Conservation (phyloP, 2,888 invertebrate species). For the Eudasyphora cyanicolor region DNA sequence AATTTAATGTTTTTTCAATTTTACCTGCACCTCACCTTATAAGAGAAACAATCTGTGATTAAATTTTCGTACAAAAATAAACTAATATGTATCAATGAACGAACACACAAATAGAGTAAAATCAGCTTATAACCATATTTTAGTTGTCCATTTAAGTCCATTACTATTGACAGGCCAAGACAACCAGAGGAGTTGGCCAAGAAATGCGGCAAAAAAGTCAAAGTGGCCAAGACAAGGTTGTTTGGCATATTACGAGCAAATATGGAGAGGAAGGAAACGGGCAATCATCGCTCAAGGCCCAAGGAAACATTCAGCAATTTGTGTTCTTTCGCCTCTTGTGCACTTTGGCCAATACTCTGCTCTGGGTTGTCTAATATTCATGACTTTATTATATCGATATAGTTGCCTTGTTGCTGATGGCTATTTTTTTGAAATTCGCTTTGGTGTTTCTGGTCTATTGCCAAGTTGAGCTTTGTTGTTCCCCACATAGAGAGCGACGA, state of each 20-base stretch:
- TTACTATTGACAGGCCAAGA: constrained; percentile 30
- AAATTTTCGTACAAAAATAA: not conserved
- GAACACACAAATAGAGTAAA: not conserved
- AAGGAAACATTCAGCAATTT: not conserved
- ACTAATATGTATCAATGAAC: not conserved
- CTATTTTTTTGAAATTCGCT: not conserved
- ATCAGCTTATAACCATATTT: constrained; percentile 22
- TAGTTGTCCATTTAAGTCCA: constrained; percentile 14
- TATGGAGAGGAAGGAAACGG: not conserved
- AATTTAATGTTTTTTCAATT: not conserved
- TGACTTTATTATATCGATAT: not conserved
- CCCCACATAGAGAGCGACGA: no score
- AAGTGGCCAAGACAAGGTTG: not conserved
- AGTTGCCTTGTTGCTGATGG: not conserved
- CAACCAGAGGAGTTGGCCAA: not conserved
- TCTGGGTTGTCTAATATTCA: constrained; percentile 8
- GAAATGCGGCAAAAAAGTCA: not conserved
- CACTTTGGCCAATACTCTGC: no score
- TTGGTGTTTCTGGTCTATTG: not conserved
- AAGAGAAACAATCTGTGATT: not conserved
- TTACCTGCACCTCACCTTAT: not conserved
- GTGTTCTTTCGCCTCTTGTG: no score
- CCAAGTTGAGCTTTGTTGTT: not conserved
- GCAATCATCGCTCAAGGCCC: not conserved
- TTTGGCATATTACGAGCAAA: not conserved